Evolutionary conservation across 2,113 vertebrate species (phyloP).

Genomic region (Takifugu flavidus): DNA sequence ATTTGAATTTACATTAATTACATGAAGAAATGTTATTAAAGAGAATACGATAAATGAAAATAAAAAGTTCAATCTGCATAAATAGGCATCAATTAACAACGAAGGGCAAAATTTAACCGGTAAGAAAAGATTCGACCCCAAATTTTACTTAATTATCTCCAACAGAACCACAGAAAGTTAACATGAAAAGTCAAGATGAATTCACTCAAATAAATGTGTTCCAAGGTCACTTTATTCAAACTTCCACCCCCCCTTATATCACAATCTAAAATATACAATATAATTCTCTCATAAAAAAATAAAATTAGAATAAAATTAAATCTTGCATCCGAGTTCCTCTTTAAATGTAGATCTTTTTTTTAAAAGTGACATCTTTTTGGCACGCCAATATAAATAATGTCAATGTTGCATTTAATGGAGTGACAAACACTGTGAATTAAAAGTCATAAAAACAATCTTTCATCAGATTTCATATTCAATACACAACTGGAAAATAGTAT

Average conservation of each 20-base stretch:
- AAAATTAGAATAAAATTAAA: conserved; percentile 47
- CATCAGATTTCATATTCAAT: conserved; percentile 1
- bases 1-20: not conserved
- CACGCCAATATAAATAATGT: conserved; percentile 18
- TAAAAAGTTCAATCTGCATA: too few relatives aligned
- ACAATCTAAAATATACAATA: conserved; percentile 40
- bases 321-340: conserved; percentile 7
- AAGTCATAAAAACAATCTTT: conserved; percentile 16
- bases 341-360: too few relatives aligned
- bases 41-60: too few relatives aligned
- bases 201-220: not conserved
- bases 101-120: too few relatives aligned
- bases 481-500: not conserved
- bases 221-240: not conserved
- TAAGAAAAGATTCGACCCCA: not conserved
- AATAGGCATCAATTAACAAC: too few relatives aligned
- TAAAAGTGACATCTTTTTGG: conserved; percentile 25
- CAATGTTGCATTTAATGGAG: conserved; percentile 9
- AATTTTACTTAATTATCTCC: not conserved
- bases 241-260: conserved; percentile 32
- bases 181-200: not conserved
- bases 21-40: not conserved
- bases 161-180: not conserved
- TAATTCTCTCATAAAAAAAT: conserved; percentile 56
- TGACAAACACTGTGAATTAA: not conserved